Base-by-base conservation (phyloP, 2,888 invertebrate genomes). In the Capitulum mitella region DNA sequence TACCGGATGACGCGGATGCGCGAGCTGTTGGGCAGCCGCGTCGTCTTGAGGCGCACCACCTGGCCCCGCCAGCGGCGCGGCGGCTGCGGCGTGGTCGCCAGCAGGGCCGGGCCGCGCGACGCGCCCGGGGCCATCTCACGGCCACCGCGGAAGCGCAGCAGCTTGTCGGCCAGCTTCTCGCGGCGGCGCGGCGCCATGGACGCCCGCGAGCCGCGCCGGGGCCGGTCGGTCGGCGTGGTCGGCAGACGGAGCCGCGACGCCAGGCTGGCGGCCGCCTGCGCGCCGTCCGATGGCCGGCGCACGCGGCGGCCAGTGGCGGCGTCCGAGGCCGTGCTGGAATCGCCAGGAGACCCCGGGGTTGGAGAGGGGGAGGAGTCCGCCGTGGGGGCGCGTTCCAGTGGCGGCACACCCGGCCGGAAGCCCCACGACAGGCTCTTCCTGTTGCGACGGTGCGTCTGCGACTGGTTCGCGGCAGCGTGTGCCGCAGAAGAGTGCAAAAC, bases 1-100 rank as follows among this genome's bases (percentile, higher is more conserved):
- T 83, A 76, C 40, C 82, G 79, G 51, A 83, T 83, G 78, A 83
- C 83, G 78, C 82, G 83, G 22, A 83, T 83, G 0, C 83, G 83
- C 10, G 83, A 83, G 76, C 83, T 83, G 77, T 75, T 46, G 2
- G 75, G 43, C n/a, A 75, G 46, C 14, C 29, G 40, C 3, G 75
- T 75, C 10, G 75, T 3, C 29, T n/a, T 70, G 34, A 19, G 12
- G 22, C 16, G 12, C 37, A 34, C 19, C 1, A 8, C 22, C 26
- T 12, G 8, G 58, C 58, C n/a, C 3, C 26, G 16, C 64, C 34
- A 34, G 19, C 64, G 22, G 19, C n/a, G 34, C 37, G 3, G 32
- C 34, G 64, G 64, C 19, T 37, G 64, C 1, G 37, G 16, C 3
- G 34, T 70, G 14, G 64, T 19, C 64, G 37, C 64, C 43, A 43